Conservation (phyloP, 2,888 invertebrate genomes). For the Peribatodes rhomboidaria region DNA sequence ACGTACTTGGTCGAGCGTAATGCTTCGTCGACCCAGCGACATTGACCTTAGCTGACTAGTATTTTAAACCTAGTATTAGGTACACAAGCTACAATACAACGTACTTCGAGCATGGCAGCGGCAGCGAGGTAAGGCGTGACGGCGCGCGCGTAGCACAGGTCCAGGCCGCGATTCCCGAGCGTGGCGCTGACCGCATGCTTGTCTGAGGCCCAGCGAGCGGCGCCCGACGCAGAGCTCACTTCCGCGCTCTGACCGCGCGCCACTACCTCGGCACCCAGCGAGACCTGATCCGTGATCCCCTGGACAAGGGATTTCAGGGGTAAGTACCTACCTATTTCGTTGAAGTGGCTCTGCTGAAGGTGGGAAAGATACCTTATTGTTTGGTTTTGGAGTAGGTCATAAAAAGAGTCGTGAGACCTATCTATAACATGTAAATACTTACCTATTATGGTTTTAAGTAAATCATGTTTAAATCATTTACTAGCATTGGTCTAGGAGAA, state of each 20-base stretch:
- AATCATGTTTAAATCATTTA: too few relatives aligned
- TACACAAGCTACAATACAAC: conserved; percentile 1
- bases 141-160: conserved; percentile 75
- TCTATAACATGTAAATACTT: too few relatives aligned
- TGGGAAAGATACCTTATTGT: neutral
- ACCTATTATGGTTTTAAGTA: too few relatives aligned
- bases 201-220: conserved; percentile 71
- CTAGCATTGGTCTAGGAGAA: too few relatives aligned
- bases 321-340: neutral
- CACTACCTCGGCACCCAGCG: conserved; percentile 78
- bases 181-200: conserved; percentile 77
- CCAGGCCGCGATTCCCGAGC: conserved; percentile 79
- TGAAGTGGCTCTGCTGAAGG: neutral
- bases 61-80: too few relatives aligned
- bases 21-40: too few relatives aligned
- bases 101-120: conserved; percentile 79
- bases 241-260: conserved; percentile 71
- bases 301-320: conserved; percentile 42
- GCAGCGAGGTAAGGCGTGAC: conserved; percentile 77
- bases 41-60: too few relatives aligned
- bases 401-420: too few relatives aligned
- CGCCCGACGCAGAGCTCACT: conserved; percentile 76
- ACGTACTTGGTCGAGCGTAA: too few relatives aligned
- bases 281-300: conserved; percentile 71
- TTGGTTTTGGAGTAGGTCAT: too few relatives aligned